phyloP scores from a whole-genome alignment of 2,797 vertebrate species.

The Selene dorsalis region DNA sequence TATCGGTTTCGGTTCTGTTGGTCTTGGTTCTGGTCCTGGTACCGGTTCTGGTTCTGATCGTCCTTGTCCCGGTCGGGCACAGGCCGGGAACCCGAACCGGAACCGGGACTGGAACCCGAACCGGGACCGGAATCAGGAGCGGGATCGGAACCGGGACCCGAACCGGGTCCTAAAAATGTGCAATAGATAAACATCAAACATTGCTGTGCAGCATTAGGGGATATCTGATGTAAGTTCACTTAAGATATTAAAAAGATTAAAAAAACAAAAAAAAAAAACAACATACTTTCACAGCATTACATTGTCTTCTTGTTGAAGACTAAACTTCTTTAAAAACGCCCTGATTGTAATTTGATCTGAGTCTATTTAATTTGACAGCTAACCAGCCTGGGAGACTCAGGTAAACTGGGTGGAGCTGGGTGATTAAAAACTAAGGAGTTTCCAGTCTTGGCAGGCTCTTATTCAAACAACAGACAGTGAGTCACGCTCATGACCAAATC shows the following conservation, averaged over 20 bases:
- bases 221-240: not conserved
- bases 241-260: no score
- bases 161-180: not conserved
- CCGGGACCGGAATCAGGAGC: no score
- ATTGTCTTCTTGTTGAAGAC: not conserved
- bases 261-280: not conserved
- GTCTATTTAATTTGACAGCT: not conserved
- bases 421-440: constrained; percentile 9
- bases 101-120: no score
- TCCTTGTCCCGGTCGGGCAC: no score
- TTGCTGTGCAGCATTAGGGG: not conserved
- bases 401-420: constrained; percentile 47
- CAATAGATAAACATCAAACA: not conserved
- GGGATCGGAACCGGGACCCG: no score
- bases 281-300: not conserved
- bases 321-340: not conserved
- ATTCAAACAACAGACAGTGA: constrained; percentile 31
- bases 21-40: no score
- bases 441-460: constrained; percentile 36
- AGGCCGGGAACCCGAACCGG: no score
- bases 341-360: not conserved
- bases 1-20: no score
- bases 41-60: no score
- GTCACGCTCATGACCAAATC: not conserved
- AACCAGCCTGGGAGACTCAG: not conserved